Evolutionary conservation across 2,113 vertebrate genomes (phyloP), one percentile per base, ranked within the genome.

Genomic region (Ardeotis arabs): DNA sequence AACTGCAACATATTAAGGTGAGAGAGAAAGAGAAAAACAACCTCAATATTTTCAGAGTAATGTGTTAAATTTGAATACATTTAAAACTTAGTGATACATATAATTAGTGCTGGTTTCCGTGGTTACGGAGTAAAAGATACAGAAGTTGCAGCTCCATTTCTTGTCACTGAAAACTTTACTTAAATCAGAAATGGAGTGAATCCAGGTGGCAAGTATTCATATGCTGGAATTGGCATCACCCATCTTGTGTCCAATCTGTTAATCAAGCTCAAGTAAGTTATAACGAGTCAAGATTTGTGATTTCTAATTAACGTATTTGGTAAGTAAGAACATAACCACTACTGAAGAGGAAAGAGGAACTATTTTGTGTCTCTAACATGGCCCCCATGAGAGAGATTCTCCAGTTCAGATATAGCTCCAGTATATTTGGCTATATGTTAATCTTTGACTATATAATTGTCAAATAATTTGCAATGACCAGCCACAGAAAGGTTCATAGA

Each of bases 31-130:
- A 75, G 84, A 85, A 94, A 97, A 95, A 64, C 82, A 90, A 33
- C 45, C 22, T 95, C 88, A 95, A 37, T 95, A 84, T 96, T 96
- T 96, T 92, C 79, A 86, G 73, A 93, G n/a, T 75, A 89, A 91
- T 87, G 68, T 73, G 79, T 95, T 93, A 94, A 86, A 96, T 97
- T 87, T 93, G 73, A 95, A 97, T 95, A 82, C n/a, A 84, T 97
- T 95, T 94, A 93, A 94, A 96, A 97, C 82, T 96, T 93, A 84
- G 85, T 75, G 60, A 93, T 93, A 97, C 66, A 75, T 84, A 89
- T 85, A 97, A 97, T 97, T 97, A 96, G 82, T 84, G 60, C 83
- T 93, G 52, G 96, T 97, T 97, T 96, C 95, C 62, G 0, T 96
- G 95, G 95, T 90, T 89, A 97, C 92, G 1, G 39, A 96, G 87